Evolutionary conservation across 2,797 vertebrate species (phyloP).

Genomic region (Manis crassicaudata): DNA sequence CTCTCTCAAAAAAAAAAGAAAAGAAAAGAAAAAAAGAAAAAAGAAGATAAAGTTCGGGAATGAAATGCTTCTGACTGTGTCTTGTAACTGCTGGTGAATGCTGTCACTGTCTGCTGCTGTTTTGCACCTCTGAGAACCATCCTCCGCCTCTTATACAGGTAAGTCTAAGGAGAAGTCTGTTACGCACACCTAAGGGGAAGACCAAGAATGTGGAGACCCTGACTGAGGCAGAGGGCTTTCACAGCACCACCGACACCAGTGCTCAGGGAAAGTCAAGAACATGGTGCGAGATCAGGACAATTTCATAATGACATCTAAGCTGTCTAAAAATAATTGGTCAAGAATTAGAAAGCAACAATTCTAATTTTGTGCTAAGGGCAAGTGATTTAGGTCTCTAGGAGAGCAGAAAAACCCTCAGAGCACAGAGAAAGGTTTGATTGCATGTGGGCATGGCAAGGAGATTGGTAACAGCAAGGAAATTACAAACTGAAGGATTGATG

Average conservation of each 20-base stretch:
- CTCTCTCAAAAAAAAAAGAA: too few relatives aligned
- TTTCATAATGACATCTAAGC: neutral
- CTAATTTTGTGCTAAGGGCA: neutral
- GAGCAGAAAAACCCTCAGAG: neutral
- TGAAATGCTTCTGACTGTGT: neutral
- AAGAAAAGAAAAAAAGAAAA: too few relatives aligned
- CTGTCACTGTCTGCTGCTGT: neutral
- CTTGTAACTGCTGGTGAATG: neutral
- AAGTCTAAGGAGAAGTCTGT: neutral
- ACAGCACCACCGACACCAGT: neutral
- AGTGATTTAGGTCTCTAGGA: neutral
- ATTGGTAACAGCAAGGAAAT: neutral
- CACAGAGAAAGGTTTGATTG: neutral
- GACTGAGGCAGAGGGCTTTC: neutral
- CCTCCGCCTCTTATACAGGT: neutral
- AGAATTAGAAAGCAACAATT: neutral
- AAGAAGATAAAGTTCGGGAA: constrained; percentile 1
- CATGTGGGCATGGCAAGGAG: neutral
- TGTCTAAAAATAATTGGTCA: neutral
- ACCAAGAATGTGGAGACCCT: neutral
- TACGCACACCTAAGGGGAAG: neutral
- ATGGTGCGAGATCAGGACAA: neutral
- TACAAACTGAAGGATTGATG: neutral
- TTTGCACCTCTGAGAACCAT: neutral
- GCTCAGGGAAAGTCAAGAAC: neutral